A percentile compares a stretch with the other conserved stretches of the same genome.
Evolutionary conservation across 37 sponge, comb jelly and placozoan genomes (phyloP).

Genomic region (Oscarella lobularis): DNA sequence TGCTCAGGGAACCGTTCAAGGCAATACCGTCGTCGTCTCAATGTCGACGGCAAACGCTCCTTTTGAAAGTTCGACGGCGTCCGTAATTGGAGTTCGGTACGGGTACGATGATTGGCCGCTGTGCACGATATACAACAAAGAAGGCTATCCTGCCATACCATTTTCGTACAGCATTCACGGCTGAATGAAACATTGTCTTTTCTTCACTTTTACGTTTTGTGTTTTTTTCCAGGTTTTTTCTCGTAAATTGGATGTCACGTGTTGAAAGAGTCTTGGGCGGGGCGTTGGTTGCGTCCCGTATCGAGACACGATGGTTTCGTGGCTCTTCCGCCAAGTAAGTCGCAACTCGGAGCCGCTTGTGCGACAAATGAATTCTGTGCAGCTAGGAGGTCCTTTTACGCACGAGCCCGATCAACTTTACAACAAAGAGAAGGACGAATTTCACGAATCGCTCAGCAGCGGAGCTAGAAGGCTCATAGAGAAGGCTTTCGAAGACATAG

Average conservation of each 20-base stretch:
- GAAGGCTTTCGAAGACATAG: neutral
- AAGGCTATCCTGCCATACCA: neutral
- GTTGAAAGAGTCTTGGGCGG: too few relatives aligned
- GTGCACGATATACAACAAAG: neutral
- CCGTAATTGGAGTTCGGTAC: neutral
- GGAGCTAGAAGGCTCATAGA: neutral
- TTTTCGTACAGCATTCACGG: neutral
- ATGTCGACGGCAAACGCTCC: too few relatives aligned
- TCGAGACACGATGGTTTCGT: too few relatives aligned
- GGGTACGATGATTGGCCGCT: neutral
- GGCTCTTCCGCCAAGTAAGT: too few relatives aligned
- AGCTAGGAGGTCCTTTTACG: neutral
- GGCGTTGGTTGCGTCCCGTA: too few relatives aligned
- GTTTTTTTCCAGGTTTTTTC: too few relatives aligned
- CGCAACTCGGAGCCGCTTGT: too few relatives aligned
- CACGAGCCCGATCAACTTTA: neutral
- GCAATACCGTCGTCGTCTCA: constrained; percentile 5
- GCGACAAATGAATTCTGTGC: too few relatives aligned
- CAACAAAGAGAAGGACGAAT: neutral
- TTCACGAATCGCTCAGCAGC: neutral
- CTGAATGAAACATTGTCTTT: too few relatives aligned
- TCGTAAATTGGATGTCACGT: too few relatives aligned
- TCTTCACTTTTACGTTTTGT: too few relatives aligned
- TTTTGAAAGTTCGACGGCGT: neutral
- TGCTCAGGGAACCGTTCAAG: neutral